These are phyloP conservation scores for Quiscalus mexicanus DNA, from an alignment of 2,113 vertebrate species.

Conservation along the genomic window DNA sequence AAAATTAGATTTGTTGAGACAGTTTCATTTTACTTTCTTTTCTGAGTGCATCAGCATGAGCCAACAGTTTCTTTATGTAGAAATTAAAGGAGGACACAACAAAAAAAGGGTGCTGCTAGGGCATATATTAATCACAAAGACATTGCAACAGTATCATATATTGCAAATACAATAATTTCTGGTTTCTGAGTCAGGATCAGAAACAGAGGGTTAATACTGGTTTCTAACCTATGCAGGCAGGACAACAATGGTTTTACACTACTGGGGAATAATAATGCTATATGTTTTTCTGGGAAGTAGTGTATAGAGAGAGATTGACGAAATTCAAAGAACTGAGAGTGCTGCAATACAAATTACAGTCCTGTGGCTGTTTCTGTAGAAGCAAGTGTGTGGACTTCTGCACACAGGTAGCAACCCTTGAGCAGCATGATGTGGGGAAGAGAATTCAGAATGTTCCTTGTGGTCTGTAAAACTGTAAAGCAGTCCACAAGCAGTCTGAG, in stretches of 20 bases:
- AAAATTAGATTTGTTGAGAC: background rate
- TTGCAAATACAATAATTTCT: background rate
- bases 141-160: background rate
- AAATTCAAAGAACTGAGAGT: background rate
- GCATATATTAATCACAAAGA: background rate
- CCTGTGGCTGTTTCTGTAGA: background rate
- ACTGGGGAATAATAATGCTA: background rate
- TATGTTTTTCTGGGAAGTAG: background rate
- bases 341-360: background rate
- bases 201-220: background rate
- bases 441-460: background rate
- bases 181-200: background rate
- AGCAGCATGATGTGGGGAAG: background rate
- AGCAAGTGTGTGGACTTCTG: background rate
- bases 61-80: background rate
- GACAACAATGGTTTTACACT: background rate
- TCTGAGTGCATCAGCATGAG: background rate
- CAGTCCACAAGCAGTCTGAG: background rate
- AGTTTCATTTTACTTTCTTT: background rate
- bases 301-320: background rate
- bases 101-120: background rate
- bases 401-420: background rate
- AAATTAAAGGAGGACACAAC: background rate
- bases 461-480: background rate
- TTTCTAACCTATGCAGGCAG: background rate